phyloP scores from a whole-genome alignment of 2,113 vertebrate species.

The Apus apus region DNA sequence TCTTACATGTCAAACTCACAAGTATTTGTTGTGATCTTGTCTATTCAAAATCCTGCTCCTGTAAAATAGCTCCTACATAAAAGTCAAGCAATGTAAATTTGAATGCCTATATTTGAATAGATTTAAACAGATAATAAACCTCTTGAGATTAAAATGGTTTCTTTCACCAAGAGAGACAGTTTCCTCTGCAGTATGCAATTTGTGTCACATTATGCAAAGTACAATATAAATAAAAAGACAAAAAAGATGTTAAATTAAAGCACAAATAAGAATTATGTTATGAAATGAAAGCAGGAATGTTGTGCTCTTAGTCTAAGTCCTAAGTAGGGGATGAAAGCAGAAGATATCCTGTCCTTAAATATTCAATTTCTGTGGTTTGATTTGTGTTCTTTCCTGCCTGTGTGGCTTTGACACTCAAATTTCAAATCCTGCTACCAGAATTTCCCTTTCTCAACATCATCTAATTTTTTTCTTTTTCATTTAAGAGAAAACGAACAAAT shows the following conservation, averaged over 20 bases:
- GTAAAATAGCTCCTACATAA: conserved; percentile 68
- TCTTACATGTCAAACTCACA: conserved; percentile 60
- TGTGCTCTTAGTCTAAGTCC: conserved; percentile 36
- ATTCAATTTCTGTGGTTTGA: conserved; percentile 10
- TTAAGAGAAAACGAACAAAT: conserved; percentile 50
- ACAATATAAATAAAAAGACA: conserved; percentile 42
- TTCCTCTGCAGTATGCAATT: conserved; percentile 72
- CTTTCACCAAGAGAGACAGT: conserved; percentile 71
- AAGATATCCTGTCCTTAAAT: conserved; percentile 52
- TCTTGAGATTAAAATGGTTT: conserved; percentile 76
- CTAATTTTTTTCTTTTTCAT: not conserved
- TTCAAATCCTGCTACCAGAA: conserved; percentile 45
- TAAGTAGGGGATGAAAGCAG: conserved; percentile 53
- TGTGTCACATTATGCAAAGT: conserved; percentile 76
- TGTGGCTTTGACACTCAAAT: conserved; percentile 9
- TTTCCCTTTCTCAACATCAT: not conserved
- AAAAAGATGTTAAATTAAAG: conserved; percentile 54
- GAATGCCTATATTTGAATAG: conserved; percentile 76
- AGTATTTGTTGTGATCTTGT: conserved; percentile 74
- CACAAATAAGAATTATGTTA: conserved; percentile 61
- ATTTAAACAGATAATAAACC: conserved; percentile 79
- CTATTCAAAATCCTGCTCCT: conserved; percentile 61
- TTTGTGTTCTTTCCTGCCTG: conserved; percentile 34
- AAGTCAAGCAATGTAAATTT: conserved; percentile 74
- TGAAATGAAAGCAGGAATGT: conserved; percentile 35